Evolutionary conservation across 2,113 vertebrate genomes (phyloP).

Genomic region (pig (Sus scrofa)): DNA sequence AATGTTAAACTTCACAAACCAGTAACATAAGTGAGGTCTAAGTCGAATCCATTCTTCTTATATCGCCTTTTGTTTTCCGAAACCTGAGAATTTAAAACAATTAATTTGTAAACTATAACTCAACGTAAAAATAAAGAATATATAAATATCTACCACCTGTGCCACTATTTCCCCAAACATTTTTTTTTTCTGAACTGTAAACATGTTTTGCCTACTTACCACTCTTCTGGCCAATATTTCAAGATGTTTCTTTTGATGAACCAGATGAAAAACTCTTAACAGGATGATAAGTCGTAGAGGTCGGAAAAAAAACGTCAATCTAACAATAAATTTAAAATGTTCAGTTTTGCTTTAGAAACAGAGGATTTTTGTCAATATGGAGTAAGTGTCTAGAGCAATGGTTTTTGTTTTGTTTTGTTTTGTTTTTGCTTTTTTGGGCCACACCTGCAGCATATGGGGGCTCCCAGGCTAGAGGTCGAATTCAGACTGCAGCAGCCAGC

Average conservation of each 20-base stretch:
- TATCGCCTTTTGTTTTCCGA: slow-evolving; percentile 98
- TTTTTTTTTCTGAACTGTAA: neutral
- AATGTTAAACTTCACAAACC: slow-evolving; percentile 85
- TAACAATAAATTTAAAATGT: slow-evolving; percentile 78
- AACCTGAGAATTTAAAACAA: slow-evolving; percentile 87
- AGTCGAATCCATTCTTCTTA: slow-evolving; percentile 96
- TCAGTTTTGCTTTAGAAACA: slow-evolving; percentile 33
- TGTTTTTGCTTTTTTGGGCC: too few relatives aligned
- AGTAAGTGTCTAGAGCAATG: neutral
- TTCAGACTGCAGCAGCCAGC: too few relatives aligned
- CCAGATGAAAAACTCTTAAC: slow-evolving; percentile 94
- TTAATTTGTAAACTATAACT: neutral
- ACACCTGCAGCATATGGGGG: too few relatives aligned
- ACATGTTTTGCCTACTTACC: slow-evolving; percentile 87
- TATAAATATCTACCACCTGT: neutral
- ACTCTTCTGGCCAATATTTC: slow-evolving; percentile 94
- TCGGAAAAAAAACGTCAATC: slow-evolving; percentile 90
- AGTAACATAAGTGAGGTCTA: slow-evolving; percentile 98
- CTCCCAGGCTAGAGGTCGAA: too few relatives aligned
- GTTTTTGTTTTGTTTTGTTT: neutral
- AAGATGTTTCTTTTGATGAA: slow-evolving; percentile 93
- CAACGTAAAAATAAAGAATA: neutral
- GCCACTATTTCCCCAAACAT: neutral
- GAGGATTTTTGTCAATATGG: neutral
- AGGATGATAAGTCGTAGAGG: slow-evolving; percentile 93